phyloP scores from a whole-genome alignment of 2,888 invertebrate genomes.

The Leptopilina syphax region DNA sequence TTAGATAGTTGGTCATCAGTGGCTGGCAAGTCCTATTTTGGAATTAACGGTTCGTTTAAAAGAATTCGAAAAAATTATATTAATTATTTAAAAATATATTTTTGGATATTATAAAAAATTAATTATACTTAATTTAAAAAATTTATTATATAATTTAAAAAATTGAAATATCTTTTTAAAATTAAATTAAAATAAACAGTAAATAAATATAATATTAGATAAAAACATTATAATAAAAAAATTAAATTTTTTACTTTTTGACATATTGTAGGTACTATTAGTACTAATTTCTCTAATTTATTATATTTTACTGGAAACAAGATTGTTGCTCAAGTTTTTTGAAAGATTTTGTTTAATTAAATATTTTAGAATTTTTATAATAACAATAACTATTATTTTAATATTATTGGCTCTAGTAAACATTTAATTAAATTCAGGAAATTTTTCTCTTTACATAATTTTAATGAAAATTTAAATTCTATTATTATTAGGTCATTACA shows the following conservation, averaged over 20 bases:
- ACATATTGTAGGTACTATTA: background rate
- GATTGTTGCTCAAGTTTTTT: background rate
- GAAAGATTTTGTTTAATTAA: background rate
- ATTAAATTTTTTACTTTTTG: background rate
- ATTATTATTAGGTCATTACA: background rate
- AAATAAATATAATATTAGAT: no score
- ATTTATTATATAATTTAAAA: no score
- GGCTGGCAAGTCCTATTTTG: background rate
- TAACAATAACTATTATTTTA: no score
- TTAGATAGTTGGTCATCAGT: background rate
- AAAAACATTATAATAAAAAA: background rate
- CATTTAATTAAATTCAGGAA: no score
- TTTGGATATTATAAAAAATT: no score
- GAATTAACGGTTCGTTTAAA: slow-evolving; percentile 7
- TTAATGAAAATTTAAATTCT: background rate
- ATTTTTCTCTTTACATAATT: background rate
- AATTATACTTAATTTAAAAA: no score
- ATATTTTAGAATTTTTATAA: no score
- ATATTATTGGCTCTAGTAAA: no score
- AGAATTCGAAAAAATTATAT: background rate
- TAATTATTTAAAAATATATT: background rate
- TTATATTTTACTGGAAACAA: background rate
- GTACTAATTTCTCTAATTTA: no score
- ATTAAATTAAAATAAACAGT: no score
- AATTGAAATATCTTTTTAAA: no score